Base-by-base conservation (phyloP, 2,113 vertebrate genomes). In the Suricata suricatta region DNA sequence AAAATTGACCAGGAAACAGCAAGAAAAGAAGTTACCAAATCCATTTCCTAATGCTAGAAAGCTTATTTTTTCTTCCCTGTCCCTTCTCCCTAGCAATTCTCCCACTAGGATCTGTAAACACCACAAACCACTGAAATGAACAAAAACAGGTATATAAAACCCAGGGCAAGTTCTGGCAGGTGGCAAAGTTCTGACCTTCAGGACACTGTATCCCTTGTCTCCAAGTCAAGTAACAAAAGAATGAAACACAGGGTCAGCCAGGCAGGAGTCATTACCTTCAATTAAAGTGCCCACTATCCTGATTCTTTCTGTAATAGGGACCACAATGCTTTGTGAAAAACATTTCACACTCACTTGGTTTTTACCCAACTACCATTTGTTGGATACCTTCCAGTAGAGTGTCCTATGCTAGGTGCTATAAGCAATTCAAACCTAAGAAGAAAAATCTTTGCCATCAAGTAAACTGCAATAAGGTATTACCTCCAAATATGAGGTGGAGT, bases 1-100 rank as follows among this genome's bases (percentile, higher is more conserved):
- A 23, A 90, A 90, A 95, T 4, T 0, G 82, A 77, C 2, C 60
- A 74, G 44, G 97, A 98, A 98, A 66, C 57, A 97, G 82, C 9
- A 82, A 54, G 47, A 23, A 47, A 47, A 47, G 81, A 77, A 74
- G 35, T 90, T 15, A 80, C 10, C 27, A 77, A 97, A 92, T 12
- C 19, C 7, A 88, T 90, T 89, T 93, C 25, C 4, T 96, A 72
- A 95, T 16, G 47, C 31, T 19, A 74, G 64, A 25, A 7, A 66
- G 21, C 9, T 57, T 47, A 71, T 33, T 82, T 94, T 64, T 66
- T 88, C 38, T 92, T 97, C 17, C 38, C 52, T 52, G 13, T 60
- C 38, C 47, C 38, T 54, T 69, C 60, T 52, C 9, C 44, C n/a
- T 44, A 29, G 57, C 44, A 54, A 52, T 88, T 66, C 80, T 57